Conservation (phyloP, 2,797 vertebrate species). For the Eurystomus glaucurus region DNA sequence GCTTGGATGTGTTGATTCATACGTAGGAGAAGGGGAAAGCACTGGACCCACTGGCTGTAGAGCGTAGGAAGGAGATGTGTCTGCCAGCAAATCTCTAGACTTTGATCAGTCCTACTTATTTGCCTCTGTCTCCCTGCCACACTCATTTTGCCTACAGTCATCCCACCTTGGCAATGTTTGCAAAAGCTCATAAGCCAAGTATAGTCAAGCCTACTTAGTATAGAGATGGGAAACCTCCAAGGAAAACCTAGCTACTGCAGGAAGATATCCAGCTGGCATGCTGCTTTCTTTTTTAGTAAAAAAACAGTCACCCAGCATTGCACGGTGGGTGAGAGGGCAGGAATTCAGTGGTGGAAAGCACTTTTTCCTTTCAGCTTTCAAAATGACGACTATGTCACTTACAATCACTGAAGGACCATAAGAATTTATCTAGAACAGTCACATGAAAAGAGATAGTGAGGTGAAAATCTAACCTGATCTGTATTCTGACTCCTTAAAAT, state of each 20-base stretch:
- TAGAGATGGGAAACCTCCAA: constrained; percentile 73
- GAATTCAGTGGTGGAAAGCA: background rate
- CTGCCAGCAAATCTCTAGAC: constrained; percentile 70
- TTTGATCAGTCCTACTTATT: constrained; percentile 75
- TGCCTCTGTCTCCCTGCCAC: constrained; percentile 61
- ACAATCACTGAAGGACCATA: accelerated
- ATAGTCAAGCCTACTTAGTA: constrained; percentile 63
- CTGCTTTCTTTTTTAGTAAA: constrained; percentile 12
- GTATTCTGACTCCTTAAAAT: background rate
- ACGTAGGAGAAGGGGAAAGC: constrained; percentile 59
- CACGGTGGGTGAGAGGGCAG: background rate
- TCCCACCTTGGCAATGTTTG: constrained; percentile 59
- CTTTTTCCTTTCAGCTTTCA: background rate
- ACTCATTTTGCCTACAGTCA: constrained; percentile 74
- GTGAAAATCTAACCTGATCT: background rate
- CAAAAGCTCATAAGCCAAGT: constrained; percentile 68
- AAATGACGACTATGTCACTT: background rate
- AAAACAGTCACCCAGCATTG: constrained; percentile 21
- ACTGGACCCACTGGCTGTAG: constrained; percentile 64
- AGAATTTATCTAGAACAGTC: background rate
- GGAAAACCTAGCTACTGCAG: constrained; percentile 66
- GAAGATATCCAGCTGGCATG: constrained; percentile 56
- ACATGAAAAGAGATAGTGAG: background rate
- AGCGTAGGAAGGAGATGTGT: constrained; percentile 53
- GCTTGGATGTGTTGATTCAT: constrained; percentile 64